Evolutionary conservation across 2,113 vertebrate species (phyloP).

Genomic region (Urocolius indicus): DNA sequence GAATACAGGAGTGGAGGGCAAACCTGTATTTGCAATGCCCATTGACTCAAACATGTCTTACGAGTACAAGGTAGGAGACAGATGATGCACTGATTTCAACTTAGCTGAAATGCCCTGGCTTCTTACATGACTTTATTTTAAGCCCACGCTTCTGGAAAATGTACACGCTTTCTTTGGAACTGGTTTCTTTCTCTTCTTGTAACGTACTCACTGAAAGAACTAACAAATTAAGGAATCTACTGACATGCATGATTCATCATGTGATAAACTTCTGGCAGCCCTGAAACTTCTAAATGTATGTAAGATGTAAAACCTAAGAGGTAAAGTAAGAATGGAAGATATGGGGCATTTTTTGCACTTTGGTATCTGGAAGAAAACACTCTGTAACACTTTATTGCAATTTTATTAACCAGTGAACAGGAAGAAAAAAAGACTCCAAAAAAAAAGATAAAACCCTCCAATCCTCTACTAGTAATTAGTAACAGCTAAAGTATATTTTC

Average conservation of each 20-base stretch:
- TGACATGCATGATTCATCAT: neutral
- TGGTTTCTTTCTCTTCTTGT: neutral
- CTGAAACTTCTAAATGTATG: neutral
- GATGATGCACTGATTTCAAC: neutral
- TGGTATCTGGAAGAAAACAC: neutral
- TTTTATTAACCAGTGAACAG: neutral
- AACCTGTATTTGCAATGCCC: neutral
- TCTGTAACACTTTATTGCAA: neutral
- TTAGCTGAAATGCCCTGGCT: neutral
- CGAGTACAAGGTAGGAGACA: neutral
- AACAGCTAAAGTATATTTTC: neutral
- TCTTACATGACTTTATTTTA: neutral
- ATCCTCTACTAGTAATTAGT: neutral
- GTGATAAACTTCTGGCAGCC: neutral
- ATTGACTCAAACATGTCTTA: no score
- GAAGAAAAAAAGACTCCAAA: neutral
- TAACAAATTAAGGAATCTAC: neutral
- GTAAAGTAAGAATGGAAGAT: neutral
- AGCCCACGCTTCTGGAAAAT: neutral
- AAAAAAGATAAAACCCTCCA: no score
- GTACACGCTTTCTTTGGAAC: neutral
- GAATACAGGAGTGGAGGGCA: neutral
- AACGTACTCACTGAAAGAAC: neutral
- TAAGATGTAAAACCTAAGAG: neutral
- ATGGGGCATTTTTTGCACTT: neutral